phyloP scores from a whole-genome alignment of 2,797 vertebrate genomes.

The Chaenodraco wilsoni region DNA sequence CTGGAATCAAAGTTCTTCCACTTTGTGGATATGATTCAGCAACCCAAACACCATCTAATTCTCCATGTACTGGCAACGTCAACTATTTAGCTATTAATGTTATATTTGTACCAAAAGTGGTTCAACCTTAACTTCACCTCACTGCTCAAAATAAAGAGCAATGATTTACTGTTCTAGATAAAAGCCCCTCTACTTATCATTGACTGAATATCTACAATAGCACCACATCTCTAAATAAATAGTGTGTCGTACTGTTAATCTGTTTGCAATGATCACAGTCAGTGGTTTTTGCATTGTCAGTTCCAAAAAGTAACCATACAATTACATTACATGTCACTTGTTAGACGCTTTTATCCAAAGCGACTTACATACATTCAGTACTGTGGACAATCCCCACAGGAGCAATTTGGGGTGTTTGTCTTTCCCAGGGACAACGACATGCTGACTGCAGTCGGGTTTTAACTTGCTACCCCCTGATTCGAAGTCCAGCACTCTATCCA shows the following conservation, averaged over 20 bases:
- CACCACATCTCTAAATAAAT: constrained; percentile 6
- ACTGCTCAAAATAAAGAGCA: constrained; percentile 32
- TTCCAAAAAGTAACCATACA: neutral
- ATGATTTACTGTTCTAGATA: constrained; percentile 14
- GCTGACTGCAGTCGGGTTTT: too few relatives aligned
- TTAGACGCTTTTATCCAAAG: too few relatives aligned
- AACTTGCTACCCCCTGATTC: too few relatives aligned
- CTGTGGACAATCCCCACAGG: too few relatives aligned
- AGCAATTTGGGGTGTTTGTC: too few relatives aligned
- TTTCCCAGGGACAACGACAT: too few relatives aligned
- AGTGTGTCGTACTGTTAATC: neutral
- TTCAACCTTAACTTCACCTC: constrained; percentile 31
- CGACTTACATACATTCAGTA: too few relatives aligned
- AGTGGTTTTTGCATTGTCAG: neutral
- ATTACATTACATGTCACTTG: too few relatives aligned
- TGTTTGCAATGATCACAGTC: neutral
- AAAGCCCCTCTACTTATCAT: neutral
- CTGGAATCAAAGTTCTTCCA: constrained; percentile 56
- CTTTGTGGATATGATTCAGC: constrained; percentile 39
- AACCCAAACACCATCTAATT: constrained; percentile 40
- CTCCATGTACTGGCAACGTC: constrained; percentile 32
- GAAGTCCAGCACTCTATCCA: too few relatives aligned
- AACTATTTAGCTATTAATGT: constrained; percentile 43
- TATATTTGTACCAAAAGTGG: constrained; percentile 41
- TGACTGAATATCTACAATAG: neutral